Evolutionary conservation across 2,888 invertebrate species (phyloP).

Genomic region (Agrilus mali): DNA sequence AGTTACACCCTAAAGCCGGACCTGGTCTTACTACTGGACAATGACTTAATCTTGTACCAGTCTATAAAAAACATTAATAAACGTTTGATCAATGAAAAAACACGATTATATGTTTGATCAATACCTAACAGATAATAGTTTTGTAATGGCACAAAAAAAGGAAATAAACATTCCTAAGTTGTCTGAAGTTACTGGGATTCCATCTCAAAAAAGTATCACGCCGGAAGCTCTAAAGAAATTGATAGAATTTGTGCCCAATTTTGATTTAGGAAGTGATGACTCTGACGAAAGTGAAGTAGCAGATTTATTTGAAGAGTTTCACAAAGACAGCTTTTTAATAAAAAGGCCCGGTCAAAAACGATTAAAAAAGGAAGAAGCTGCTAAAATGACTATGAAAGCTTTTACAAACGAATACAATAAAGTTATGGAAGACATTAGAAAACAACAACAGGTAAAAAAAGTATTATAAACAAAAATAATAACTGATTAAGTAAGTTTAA

Average conservation of each 20-base stretch:
- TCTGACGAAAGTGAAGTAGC: slow-evolving; percentile 18
- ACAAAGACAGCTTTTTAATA: slow-evolving; percentile 17
- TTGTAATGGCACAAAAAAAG: slow-evolving; percentile 1
- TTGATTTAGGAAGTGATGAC: slow-evolving; percentile 16
- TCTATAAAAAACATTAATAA: slow-evolving; percentile 25
- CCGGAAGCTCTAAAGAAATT: slow-evolving; percentile 15
- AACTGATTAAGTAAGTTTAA: neutral
- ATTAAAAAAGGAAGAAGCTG: slow-evolving; percentile 21
- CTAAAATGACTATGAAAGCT: slow-evolving; percentile 17
- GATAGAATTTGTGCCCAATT: slow-evolving; percentile 13
- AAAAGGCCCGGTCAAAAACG: slow-evolving; percentile 12
- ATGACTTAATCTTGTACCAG: slow-evolving; percentile 53
- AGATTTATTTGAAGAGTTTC: slow-evolving; percentile 22
- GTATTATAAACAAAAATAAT: slow-evolving; percentile 1
- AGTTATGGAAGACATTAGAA: slow-evolving; percentile 17
- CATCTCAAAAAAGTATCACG: slow-evolving; percentile 5
- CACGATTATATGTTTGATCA: slow-evolving; percentile 15
- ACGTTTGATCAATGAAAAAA: slow-evolving; percentile 1
- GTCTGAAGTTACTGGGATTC: slow-evolving; percentile 1
- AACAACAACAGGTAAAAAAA: slow-evolving; percentile 16
- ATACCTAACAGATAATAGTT: slow-evolving; percentile 11
- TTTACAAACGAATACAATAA: slow-evolving; percentile 24
- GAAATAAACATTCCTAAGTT: slow-evolving; percentile 1
- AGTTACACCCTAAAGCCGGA: slow-evolving; percentile 77
- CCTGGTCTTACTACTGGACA: slow-evolving; percentile 74